Evolutionary conservation across 2,888 invertebrate species (phyloP).

Genomic region (Nephrotoma appendiculata): DNA sequence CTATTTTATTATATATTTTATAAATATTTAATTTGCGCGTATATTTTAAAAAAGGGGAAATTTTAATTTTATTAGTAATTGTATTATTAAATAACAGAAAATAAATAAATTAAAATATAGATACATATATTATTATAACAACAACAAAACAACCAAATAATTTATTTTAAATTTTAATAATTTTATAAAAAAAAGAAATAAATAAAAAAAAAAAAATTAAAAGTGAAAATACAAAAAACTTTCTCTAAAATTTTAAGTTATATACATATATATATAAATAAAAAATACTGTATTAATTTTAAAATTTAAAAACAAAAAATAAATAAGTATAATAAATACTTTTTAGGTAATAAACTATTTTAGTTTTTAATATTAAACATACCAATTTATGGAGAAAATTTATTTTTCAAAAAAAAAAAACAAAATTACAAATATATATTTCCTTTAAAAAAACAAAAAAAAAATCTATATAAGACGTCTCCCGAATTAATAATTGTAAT

Average conservation of each 20-base stretch:
- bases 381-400: neutral
- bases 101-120: neutral
- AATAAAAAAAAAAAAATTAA: conserved; percentile 1
- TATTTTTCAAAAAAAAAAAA: neutral
- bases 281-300: neutral
- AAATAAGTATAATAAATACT: neutral
- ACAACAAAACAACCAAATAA: conserved; percentile 1
- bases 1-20: neutral
- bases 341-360: neutral
- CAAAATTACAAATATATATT: neutral
- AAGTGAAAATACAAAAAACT: neutral
- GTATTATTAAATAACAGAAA: neutral
- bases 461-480: neutral
- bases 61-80: neutral
- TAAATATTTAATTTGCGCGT: neutral
- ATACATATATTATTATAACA: neutral
- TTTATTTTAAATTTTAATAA: conserved; percentile 2
- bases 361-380: neutral
- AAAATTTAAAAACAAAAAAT: neutral
- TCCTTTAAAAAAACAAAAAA: neutral
- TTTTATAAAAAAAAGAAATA: neutral
- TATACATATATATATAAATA: neutral
- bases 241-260: neutral
- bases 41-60: neutral
- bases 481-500: neutral